Base-by-base conservation (phyloP, 2,888 invertebrate genomes). In the Tinea trinotella region DNA sequence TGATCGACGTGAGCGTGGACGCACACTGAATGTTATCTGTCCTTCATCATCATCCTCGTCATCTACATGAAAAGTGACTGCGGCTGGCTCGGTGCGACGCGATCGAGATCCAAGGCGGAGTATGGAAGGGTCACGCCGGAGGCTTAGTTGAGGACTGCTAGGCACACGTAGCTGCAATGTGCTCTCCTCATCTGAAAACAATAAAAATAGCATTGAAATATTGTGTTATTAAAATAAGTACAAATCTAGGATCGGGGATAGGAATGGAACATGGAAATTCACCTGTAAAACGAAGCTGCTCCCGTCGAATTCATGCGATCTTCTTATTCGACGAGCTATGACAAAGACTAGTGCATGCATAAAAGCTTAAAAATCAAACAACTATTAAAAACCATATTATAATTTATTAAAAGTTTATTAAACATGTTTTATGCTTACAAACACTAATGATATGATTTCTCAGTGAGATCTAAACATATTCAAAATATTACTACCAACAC, bases 31-130 rank as follows among this genome's bases (percentile, higher is more conserved):
- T 56, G 83, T 77, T 71, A 85, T 81, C 65, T 79, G 85, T 19
- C 78, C 76, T 55, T 78, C 82, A 66, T 74, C 75, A 18, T 76
- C 72, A 61, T 76, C 76, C 44, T 75, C 70, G 63, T 84, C 85
- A 74, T 75, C 72, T 50, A 85, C 82, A 71, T 70, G 76, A 73
- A 86, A 86, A 64, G 82, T 84, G 70, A 86, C 85, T 66, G 75
- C 72, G 66, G 82, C 79, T 13, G 58, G 62, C 57, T 65, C 63
- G 58, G 72, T 70, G 30, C 70, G 70, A 57, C 53, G 54, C 54
- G 53, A 64, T 61, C 76, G 70, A 64, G 70, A 70, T 59, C 65
- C 65, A 57, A 66, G 57, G 64, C 70, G 72, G 56, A 78, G 72
- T 60, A 78, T 73, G 66, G 75, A 70, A 57, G 72, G 71, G 65